Evolutionary conservation across 2,888 invertebrate genomes (phyloP), one percentile per base, ranked within the genome.

Genomic region (Sphinx pinastri): DNA sequence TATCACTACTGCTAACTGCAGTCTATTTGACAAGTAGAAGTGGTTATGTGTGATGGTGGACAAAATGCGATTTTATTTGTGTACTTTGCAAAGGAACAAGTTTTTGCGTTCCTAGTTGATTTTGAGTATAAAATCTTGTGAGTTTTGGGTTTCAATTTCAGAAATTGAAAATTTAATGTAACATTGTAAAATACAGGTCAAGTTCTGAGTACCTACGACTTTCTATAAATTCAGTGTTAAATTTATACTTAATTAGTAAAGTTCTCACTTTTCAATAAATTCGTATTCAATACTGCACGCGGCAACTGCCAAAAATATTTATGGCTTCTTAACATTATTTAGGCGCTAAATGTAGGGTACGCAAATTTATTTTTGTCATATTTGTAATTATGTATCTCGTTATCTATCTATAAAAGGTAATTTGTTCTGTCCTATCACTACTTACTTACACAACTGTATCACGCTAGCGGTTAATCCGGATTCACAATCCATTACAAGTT

Each of bases 401-500:
- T 76, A 74, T 77, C 52, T 79, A 75, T 76, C 75, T 77, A 75
- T 75, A 69, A 60, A 57, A 67, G 67, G 67, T 67, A 67, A 67
- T 67, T 67, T 67, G 67, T 67, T 74, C 54, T 71, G 76, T 74
- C 72, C 75, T 76, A 76, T 77, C 76, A 74, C 74, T 75, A 76
- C 73, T 75, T 71, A 75, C 70, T 76, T 75, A 73, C 76, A 68
- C 68, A 57, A 68, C 77, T 78, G 16, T 60, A 79, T 78, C 78
- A 77, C 76, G 76, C 79, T 79, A 87, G 85, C 85, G 84, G 85
- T 81, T 89, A 87, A 89, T 89, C 88, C 88, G 84, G 87, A 90
- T 89, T 86, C 83, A 79, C 84, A 82, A 83, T 86, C 86, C 85
- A 85, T 86, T 85, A 84, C 83, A 82, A 67, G 51, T 71, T 86